phyloP scores from a whole-genome alignment of 2,113 vertebrate genomes.

The Muntiacus reevesi region DNA sequence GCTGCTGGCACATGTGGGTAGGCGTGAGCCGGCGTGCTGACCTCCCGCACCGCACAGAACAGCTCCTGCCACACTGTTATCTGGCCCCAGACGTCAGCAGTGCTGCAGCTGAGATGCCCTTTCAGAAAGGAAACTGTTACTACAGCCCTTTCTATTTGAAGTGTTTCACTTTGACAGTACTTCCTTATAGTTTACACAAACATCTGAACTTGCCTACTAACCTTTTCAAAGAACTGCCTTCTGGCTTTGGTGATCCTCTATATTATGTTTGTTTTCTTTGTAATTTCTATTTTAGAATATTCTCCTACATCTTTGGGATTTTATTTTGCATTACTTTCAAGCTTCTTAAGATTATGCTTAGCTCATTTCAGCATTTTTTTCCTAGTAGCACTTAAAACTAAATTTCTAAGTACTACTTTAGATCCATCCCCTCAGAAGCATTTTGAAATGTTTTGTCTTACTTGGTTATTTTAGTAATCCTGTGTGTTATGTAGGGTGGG shows the following conservation, averaged over 20 bases:
- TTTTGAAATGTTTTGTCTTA: background rate
- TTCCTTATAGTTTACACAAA: background rate
- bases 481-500: background rate
- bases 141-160: constrained; percentile 1
- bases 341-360: background rate
- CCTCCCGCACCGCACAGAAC: background rate
- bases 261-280: constrained; percentile 6
- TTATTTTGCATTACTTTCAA: background rate
- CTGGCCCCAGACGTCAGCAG: background rate
- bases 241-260: background rate
- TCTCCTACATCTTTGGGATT: background rate
- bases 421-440: background rate
- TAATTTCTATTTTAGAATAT: background rate
- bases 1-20: background rate
- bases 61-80: background rate
- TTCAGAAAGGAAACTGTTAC: background rate
- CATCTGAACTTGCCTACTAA: background rate
- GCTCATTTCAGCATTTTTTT: background rate
- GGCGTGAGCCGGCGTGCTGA: background rate
- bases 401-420: background rate
- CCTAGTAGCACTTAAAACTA: background rate
- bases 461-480: background rate
- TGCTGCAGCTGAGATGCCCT: background rate
- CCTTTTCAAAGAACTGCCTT: background rate
- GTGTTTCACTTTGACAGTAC: background rate